Evolutionary conservation across 2,113 vertebrate genomes (phyloP).

Genomic region (Oncorhynchus keta): DNA sequence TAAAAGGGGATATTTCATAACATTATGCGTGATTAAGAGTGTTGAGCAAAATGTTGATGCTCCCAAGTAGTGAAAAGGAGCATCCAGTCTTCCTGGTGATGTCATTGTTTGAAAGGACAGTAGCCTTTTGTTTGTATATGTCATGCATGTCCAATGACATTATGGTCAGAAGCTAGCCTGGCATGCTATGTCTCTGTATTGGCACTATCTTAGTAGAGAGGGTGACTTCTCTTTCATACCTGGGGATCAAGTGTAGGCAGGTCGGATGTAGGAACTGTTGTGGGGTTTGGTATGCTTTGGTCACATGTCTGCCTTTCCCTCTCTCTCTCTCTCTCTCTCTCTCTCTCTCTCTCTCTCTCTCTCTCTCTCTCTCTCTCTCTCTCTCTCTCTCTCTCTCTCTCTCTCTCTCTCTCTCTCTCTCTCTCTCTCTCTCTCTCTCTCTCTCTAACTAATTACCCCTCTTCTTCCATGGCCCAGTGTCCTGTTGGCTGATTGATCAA

Average conservation of each 20-base stretch:
- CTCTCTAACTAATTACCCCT: conserved; percentile 23
- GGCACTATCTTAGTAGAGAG: conserved; percentile 17
- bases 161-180: conserved; percentile 8
- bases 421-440: not conserved
- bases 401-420: no score
- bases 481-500: conserved; percentile 61
- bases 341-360: conserved; percentile 9
- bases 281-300: conserved; percentile 2
- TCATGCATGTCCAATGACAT: conserved; percentile 18
- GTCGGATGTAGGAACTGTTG: no score
- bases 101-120: conserved; percentile 9
- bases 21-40: no score
- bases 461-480: conserved; percentile 32
- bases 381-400: no score
- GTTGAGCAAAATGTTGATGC: not conserved
- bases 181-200: conserved; percentile 17
- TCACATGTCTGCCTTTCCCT: not conserved
- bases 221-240: no score
- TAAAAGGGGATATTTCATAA: no score
- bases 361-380: conserved; percentile 12
- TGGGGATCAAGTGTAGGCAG: no score
- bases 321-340: not conserved
- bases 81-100: not conserved
- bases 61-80: not conserved
- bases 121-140: conserved; percentile 19